Evolutionary conservation across 2,888 invertebrate species (phyloP).

Genomic region (Idaea biselata): DNA sequence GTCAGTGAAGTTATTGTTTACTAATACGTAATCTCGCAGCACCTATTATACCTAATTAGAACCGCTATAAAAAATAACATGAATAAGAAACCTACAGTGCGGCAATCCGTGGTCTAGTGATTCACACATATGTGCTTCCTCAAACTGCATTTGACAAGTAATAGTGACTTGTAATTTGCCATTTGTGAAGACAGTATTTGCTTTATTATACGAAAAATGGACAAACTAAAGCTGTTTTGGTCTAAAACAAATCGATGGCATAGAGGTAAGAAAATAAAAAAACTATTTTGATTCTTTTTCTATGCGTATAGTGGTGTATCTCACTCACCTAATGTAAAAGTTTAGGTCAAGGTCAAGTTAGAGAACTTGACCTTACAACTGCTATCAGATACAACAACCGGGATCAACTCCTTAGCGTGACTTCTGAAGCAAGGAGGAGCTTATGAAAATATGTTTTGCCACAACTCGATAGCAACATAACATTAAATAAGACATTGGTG

Average conservation of each 20-base stretch:
- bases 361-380: no score
- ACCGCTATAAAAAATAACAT: background rate
- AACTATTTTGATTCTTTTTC: no score
- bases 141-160: background rate
- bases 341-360: no score
- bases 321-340: no score
- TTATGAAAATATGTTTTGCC: no score
- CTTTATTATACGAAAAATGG: slow-evolving; percentile 30
- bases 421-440: no score
- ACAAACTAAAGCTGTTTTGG: slow-evolving; percentile 53
- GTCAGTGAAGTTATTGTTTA: background rate
- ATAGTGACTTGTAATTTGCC: background rate
- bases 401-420: no score
- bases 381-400: no score
- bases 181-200: background rate
- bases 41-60: background rate
- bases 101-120: slow-evolving; percentile 1
- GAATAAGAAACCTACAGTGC: slow-evolving; percentile 3
- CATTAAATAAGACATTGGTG: no score
- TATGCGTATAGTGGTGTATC: no score
- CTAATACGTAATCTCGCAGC: background rate
- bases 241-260: slow-evolving; percentile 71
- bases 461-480: no score
- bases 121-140: slow-evolving; percentile 2
- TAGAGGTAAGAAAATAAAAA: slow-evolving; percentile 44